These are phyloP conservation scores for Petrocephalus zakoni DNA, from an alignment of 2,113 vertebrate genomes.

Conservation along the genomic window DNA sequence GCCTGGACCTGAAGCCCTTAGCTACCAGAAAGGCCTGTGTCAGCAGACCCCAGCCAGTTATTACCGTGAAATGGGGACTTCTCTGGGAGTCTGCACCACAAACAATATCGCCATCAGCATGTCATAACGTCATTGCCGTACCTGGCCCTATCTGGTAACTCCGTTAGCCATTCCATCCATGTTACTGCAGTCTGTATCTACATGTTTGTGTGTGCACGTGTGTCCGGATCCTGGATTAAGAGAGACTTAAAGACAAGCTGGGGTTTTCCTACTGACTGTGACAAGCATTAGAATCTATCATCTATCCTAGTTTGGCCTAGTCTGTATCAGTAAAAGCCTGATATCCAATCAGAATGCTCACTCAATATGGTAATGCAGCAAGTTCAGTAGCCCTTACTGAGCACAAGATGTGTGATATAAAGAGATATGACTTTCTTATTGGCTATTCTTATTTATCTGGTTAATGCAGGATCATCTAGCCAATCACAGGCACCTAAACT, in stretches of 20 bases:
- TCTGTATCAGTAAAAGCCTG: background rate
- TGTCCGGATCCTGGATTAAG: background rate
- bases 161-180: background rate
- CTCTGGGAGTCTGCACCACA: background rate
- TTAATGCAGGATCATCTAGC: background rate
- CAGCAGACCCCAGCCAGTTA: background rate
- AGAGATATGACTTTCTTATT: background rate
- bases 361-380: background rate
- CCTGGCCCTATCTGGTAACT: background rate
- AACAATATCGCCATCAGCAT: background rate
- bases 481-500: background rate
- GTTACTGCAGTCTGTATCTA: background rate
- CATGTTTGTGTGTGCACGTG: background rate
- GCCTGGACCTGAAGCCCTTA: background rate
- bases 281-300: background rate
- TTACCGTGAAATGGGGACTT: background rate
- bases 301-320: background rate
- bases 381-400: background rate
- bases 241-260: background rate
- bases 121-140: background rate
- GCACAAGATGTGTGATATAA: background rate
- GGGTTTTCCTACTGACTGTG: background rate
- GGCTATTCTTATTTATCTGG: background rate
- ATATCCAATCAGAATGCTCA: background rate
- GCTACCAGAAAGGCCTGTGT: background rate